These are phyloP conservation scores for Neria commutata DNA, from an alignment of 2,888 invertebrate genomes.

Conservation along the genomic window DNA sequence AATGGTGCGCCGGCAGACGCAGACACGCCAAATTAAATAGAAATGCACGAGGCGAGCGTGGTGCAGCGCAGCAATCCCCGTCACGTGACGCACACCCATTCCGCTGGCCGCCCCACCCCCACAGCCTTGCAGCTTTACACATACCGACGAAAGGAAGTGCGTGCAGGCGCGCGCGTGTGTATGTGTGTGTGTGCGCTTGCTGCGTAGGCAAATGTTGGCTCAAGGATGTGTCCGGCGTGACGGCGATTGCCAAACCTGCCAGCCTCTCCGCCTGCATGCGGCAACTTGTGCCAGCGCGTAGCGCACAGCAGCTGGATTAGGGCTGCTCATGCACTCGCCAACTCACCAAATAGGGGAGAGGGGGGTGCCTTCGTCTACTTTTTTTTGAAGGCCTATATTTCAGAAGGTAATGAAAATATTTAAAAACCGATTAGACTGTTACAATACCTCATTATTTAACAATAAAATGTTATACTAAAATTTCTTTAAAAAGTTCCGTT, in stretches of 20 bases:
- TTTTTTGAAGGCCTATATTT: too few relatives aligned
- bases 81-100: constrained; percentile 46
- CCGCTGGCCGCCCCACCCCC: too few relatives aligned
- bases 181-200: not conserved
- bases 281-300: not conserved
- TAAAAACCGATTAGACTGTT: too few relatives aligned
- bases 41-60: constrained; percentile 1
- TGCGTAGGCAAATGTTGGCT: constrained; percentile 24
- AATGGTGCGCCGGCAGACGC: constrained; percentile 33
- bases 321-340: too few relatives aligned
- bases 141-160: too few relatives aligned
- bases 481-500: too few relatives aligned
- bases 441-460: too few relatives aligned
- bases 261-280: not conserved
- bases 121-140: too few relatives aligned
- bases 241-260: not conserved
- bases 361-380: too few relatives aligned
- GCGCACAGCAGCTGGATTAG: constrained; percentile 5
- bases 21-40: constrained; percentile 32
- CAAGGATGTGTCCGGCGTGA: constrained; percentile 43
- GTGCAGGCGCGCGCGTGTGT: not conserved
- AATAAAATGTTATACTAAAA: too few relatives aligned
- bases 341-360: too few relatives aligned
- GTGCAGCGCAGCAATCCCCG: constrained; percentile 29
- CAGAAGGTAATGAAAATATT: too few relatives aligned